Base-by-base conservation (phyloP, 2,797 vertebrate genomes). In the Mormyrus hasselquistii region DNA sequence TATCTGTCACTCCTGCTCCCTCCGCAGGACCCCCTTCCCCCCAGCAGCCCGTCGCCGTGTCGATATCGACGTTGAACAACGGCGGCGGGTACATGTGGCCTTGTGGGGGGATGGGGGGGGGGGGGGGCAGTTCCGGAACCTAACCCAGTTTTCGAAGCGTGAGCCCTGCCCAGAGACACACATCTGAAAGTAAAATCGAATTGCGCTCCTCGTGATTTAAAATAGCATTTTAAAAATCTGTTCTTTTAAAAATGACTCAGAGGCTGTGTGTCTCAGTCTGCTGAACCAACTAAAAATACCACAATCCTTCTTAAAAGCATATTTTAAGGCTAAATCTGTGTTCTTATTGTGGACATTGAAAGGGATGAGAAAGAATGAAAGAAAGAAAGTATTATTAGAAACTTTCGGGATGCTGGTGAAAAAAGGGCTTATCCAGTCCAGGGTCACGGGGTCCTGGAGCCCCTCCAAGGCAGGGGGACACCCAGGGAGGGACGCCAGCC, bases 311-410 rank as follows among this genome's bases (percentile, higher is more conserved):
- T 90, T 57, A 69, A 86, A 88, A 83, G 47, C 49, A 86, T 82
- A 41, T 55, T 89, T 92, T 86, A 89, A 89, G 92, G 90, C 91
- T 91, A 89, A 69, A 86, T 88, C 19, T 65, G 25, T 53, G 49
- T 52, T 82, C 84, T 55, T 83, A 65, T 86, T 83, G 87, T 38
- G 89, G 89, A 73, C 19, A 85, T 9, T 69, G 84, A 41, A 86
- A 10, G 87, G 65, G 86, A 89, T 83, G 88, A 89, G 86, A 86
- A 89, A 82, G 76, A 82, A 47, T 44, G 14, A 59, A 86, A 89
- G 86, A 86, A 89, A 82, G 38, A 47, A 47, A 47, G 19, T 73
- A 86, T 65, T 69, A 82, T 25, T 85, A 90, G 92, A 87, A 90
- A 91, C 90, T 91, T 90, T 91, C 88, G 50, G n/a, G 50, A 84